Conservation (phyloP, 2,888 invertebrate genomes). For the Frankliniella intonsa region DNA sequence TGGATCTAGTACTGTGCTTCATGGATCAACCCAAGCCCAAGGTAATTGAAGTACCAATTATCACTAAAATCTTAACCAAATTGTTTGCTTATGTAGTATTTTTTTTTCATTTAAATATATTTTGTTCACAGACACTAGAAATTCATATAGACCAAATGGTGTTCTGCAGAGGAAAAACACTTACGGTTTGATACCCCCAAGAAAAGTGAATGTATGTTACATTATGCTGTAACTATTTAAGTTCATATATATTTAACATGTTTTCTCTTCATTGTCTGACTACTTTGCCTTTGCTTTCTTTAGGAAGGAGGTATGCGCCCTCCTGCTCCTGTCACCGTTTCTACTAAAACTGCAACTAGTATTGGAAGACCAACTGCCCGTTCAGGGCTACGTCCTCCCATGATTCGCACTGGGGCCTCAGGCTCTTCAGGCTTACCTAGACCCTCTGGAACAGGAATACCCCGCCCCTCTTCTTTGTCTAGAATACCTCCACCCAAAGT, state of each 20-base stretch:
- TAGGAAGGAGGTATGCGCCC: not conserved
- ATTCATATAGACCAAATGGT: not conserved
- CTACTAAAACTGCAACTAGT: not conserved
- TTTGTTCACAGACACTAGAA: not conserved
- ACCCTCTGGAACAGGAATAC: not conserved
- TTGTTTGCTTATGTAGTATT: not conserved
- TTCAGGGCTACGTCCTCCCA: conserved; percentile 1
- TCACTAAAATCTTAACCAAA: not conserved
- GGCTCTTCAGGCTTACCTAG: not conserved
- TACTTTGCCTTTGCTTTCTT: not conserved
- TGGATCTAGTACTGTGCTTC: conserved; percentile 30
- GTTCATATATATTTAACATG: not conserved
- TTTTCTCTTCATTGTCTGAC: not conserved
- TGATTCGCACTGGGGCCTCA: not conserved
- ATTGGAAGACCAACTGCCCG: not conserved
- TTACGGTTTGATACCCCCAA: not conserved
- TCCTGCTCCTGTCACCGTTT: not conserved
- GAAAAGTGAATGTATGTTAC: not conserved
- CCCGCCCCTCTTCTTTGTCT: not conserved
- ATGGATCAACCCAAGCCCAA: not conserved
- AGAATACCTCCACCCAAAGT: not conserved
- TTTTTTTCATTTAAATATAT: not conserved
- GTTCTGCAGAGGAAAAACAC: not conserved
- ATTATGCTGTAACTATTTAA: not conserved
- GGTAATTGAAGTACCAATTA: not conserved